A percentile compares a stretch with the other conserved stretches of the same genome.
These are phyloP conservation scores for Sylvia borin DNA, from an alignment of 2,797 vertebrate species.

Conservation along the genomic window DNA sequence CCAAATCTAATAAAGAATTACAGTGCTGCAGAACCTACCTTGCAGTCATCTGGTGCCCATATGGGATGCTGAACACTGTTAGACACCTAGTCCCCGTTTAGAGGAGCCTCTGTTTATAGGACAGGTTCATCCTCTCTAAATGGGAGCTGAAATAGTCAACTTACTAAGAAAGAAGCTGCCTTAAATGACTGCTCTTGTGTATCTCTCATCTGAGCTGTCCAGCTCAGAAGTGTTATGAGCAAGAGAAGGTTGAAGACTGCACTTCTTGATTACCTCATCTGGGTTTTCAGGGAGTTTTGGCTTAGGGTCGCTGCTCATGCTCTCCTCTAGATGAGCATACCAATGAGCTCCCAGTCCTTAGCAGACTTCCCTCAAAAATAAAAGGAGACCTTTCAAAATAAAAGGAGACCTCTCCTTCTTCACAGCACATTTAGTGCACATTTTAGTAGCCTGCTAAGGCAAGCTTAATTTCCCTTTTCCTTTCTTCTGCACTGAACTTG, in stretches of 20 bases:
- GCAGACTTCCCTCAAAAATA: not conserved
- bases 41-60: constrained; percentile 27
- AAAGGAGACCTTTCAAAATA: too few species aligned
- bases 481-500: not conserved
- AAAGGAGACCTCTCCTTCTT: not conserved
- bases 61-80: constrained; percentile 13
- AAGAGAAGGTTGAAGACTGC: not conserved
- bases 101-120: not conserved
- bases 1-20: constrained; percentile 60
- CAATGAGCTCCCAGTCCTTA: not conserved
- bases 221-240: not conserved
- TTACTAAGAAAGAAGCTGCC: not conserved
- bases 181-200: not conserved
- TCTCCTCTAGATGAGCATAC: not conserved
- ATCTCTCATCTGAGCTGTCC: not conserved
- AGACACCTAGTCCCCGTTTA: constrained; percentile 7
- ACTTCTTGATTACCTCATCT: not conserved
- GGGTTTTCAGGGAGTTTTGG: not conserved
- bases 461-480: not conserved
- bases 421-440: not conserved
- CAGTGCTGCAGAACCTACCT: constrained; percentile 33
- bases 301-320: not conserved
- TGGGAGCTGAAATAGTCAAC: not conserved
- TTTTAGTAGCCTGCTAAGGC: not conserved
- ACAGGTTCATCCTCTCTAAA: not conserved